Evolutionary conservation across 1,140 invertebrate species (phyloP), one percentile per base, ranked within the genome.

Genomic region (Drosophila nannoptera): DNA sequence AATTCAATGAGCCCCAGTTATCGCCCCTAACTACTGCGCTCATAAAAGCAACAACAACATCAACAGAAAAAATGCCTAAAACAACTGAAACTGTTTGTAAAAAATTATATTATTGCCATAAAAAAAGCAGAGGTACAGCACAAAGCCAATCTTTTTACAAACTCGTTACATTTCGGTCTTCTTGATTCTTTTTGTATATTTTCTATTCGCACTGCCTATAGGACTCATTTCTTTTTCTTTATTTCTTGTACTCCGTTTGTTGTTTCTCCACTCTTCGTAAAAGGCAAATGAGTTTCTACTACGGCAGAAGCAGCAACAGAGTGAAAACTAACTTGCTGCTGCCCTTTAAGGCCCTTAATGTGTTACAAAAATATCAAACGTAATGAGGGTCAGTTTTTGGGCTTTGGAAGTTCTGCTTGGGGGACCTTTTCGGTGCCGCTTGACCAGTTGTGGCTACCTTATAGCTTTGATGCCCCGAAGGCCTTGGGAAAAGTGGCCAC

Each of bases 381-480:
- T 82, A 82, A 82, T 82, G 78, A 82, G 78, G 78, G 78, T 82
- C 78, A 82, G 72, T 78, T 73, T 82, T 82, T 82, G 67, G 73
- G 72, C 73, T 64, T 83, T 64, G 60, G 64, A 69, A 33, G 9
- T 55, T 45, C 48, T 36, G 32, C 32, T 31, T 9, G 38, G 32
- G 12, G 12, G 62, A 56, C 55, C 68, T 35, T 54, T 71, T 67
- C 31, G 52, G 60, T 49, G 35, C 58, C 54, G 65, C 42, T 68
- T 43, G 42, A 50, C 53, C 60, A 64, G 66, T 48, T 68, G 54
- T 42, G 61, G 67, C 54, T 69, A 38, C 55, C 60, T 68, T 62
- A 68, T 72, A 58, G 58, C 46, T 58, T 61, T 56, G 16, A 22
- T 22, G 22, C 22, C 14, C 61, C 56, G 22, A 22, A 70, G 56